A percentile compares a stretch with the other conserved stretches of the same genome.
These are phyloP conservation scores for Martes martes DNA, from an alignment of 2,113 vertebrate species.

Conservation along the genomic window DNA sequence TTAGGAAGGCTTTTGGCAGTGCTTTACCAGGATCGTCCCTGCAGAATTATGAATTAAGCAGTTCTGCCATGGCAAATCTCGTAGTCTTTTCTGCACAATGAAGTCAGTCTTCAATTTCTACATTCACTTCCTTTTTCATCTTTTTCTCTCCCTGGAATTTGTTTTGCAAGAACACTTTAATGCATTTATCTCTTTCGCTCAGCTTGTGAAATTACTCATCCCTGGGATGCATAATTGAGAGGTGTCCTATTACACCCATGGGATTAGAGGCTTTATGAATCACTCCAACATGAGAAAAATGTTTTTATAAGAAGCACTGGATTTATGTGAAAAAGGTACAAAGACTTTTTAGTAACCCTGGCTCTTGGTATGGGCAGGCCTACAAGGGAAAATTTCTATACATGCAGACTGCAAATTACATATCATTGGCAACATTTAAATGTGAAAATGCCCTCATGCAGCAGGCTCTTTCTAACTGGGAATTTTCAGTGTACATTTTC, in stretches of 20 bases:
- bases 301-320: constrained; percentile 53
- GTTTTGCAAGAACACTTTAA: constrained; percentile 60
- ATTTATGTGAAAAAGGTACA: constrained; percentile 49
- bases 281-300: constrained; percentile 51
- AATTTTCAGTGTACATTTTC: constrained; percentile 30
- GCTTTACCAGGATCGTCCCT: neutral
- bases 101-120: constrained; percentile 32
- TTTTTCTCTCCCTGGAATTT: constrained; percentile 49
- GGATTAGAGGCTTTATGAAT: constrained; percentile 59
- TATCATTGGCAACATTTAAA: neutral
- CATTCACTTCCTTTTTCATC: constrained; percentile 22
- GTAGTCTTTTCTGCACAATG: neutral
- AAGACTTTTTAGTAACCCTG: constrained; percentile 34
- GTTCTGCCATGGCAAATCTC: neutral
- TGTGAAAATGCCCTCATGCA: neutral
- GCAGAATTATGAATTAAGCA: constrained; percentile 1
- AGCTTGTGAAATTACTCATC: constrained; percentile 64
- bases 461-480: constrained; percentile 7
- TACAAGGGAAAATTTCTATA: constrained; percentile 23
- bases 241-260: constrained; percentile 53
- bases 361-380: constrained; percentile 27
- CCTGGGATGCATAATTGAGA: constrained; percentile 42
- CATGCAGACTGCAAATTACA: neutral
- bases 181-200: constrained; percentile 52
- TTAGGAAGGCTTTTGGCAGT: neutral